Base-by-base conservation (phyloP, 1,140 invertebrate species). In the Drosophila varians region DNA sequence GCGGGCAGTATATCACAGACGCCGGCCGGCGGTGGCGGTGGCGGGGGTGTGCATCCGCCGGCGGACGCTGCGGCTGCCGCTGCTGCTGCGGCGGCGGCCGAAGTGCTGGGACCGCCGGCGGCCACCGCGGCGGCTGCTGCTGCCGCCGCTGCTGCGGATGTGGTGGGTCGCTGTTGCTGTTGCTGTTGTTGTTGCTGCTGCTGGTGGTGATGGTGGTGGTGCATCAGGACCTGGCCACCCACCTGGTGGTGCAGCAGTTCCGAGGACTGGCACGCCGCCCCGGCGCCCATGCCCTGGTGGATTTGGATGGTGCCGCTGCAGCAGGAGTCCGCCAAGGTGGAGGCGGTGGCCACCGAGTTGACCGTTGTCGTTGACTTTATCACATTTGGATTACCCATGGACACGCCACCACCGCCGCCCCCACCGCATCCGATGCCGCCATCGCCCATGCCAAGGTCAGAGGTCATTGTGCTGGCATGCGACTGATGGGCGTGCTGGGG, bases 321-420 rank as follows among this genome's bases (percentile, higher is more conserved):
- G 48, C 89, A 90, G 66, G 89, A 90, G 16, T 90, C 89, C 16
- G 90, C 90, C 34, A 90, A 46, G 21, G 89, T 90, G 0, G 89
- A 90, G 40, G 89, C 89, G n/a, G 90, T 90, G 57, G 90, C 82
- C 60, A 82, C 79, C 69, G 90, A 90, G 49, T 90, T 89, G 25
- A 90, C 90, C 40, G 90, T 91, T 46, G 90, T 90, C 51, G 90
- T 90, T 23, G 88, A 90, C 58, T 89, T 91, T 89, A 90, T 91
- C 87, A 91, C 90, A 91, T 91, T 90, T 57, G 90, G 69, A 80
- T 91, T 91, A 56, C 78, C 86, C 51, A 31, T 31, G 28, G 28
- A 31, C 21, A 21, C 21, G 83, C 52, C 23, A 65, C 71, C 72
- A 83, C 19, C 1, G 9, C 45, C 45, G 19, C 19, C 4, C 14